Evolutionary conservation across 1,140 invertebrate species (phyloP).

Genomic region (Sminthurides bifidus): DNA sequence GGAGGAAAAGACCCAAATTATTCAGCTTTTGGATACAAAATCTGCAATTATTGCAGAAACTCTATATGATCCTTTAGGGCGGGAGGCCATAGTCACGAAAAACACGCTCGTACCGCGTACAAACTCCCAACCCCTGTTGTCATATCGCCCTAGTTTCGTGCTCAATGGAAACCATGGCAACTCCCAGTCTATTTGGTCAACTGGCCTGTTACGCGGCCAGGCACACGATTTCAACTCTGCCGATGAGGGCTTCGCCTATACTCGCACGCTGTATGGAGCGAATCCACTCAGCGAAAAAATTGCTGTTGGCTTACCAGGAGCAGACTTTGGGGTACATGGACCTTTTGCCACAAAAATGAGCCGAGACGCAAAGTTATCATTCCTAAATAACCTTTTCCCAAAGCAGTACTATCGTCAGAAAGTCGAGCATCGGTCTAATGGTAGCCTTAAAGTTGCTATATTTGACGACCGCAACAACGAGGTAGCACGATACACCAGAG

Average conservation of each 20-base stretch:
- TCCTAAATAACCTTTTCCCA: neutral
- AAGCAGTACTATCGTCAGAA: neutral
- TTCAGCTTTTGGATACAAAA: neutral
- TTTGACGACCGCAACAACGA: neutral
- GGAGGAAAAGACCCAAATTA: neutral
- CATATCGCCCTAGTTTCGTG: neutral
- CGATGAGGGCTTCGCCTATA: neutral
- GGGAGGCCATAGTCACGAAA: neutral
- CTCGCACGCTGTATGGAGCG: neutral
- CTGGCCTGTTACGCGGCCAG: neutral
- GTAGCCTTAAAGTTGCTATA: neutral
- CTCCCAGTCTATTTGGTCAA: neutral
- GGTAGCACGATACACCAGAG: neutral
- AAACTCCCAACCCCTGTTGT: neutral
- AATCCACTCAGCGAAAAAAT: neutral
- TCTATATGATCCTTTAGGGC: neutral
- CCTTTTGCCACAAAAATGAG: neutral
- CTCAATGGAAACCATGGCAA: neutral
- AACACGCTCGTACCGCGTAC: neutral
- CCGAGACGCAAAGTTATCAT: neutral
- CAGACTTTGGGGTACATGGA: neutral
- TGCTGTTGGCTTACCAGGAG: neutral
- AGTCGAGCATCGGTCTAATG: neutral
- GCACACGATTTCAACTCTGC: neutral
- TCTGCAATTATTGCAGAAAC: neutral